phyloP scores from a whole-genome alignment of 2,113 vertebrate species.

The Phylloscopus trochilus region DNA sequence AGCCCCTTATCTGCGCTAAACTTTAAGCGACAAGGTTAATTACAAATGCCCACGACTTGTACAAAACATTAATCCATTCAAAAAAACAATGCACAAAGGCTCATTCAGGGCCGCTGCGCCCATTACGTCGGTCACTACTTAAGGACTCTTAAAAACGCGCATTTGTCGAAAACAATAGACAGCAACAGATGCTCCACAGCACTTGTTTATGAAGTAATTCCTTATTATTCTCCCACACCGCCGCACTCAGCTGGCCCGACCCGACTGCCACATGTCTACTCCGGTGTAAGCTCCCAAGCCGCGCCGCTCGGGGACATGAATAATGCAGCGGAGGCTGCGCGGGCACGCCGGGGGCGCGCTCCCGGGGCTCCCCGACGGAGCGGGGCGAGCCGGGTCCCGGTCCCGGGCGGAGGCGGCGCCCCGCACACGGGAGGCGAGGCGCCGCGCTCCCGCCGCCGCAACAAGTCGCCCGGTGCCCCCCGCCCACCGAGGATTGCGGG shows the following conservation, averaged over 20 bases:
- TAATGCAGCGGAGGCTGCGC: slow-evolving; percentile 21
- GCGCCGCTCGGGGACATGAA: neutral
- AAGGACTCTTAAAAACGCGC: slow-evolving; percentile 42
- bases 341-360: neutral
- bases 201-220: slow-evolving; percentile 55
- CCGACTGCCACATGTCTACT: neutral
- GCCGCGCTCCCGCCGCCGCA: neutral
- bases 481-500: neutral
- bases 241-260: neutral
- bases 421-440: neutral
- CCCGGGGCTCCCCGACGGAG: neutral
- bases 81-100: slow-evolving; percentile 61
- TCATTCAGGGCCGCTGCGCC: slow-evolving; percentile 29
- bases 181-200: slow-evolving; percentile 54
- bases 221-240: slow-evolving; percentile 32
- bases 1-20: neutral
- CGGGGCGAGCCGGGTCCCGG: neutral
- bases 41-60: neutral
- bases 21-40: neutral
- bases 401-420: neutral
- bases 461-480: neutral
- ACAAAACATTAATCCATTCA: slow-evolving; percentile 51
- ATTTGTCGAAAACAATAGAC: slow-evolving; percentile 64
- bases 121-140: slow-evolving; percentile 40
- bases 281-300: neutral